Percentiles rank a stretch among this genome's conserved stretches.
phyloP scores from a whole-genome alignment of 92 coral and sea anemone genomes.

The Porites evermanni region DNA sequence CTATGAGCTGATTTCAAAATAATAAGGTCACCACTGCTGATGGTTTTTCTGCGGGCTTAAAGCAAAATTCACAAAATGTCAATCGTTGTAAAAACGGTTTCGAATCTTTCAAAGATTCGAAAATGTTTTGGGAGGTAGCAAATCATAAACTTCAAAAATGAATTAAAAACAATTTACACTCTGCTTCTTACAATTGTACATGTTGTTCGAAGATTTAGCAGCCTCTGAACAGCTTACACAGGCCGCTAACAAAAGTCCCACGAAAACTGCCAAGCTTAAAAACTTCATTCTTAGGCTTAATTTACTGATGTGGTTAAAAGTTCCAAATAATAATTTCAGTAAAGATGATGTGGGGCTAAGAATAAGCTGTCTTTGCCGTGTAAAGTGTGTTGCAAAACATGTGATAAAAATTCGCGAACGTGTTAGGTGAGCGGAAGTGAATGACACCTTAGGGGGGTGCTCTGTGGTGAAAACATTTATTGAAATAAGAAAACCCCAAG shows the following conservation, averaged over 20 bases:
- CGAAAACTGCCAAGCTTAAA: not conserved
- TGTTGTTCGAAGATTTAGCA: not conserved
- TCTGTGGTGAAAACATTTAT: not conserved
- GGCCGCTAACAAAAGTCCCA: not conserved
- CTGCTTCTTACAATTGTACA: not conserved
- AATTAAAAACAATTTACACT: no score
- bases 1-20: no score
- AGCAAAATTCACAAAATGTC: no score
- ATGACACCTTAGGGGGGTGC: not conserved
- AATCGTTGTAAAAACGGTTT: no score
- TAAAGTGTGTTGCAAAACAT: not conserved
- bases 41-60: no score
- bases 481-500: not conserved
- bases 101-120: no score
- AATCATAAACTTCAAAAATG: no score
- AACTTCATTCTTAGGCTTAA: slow-evolving; percentile 1
- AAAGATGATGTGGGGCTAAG: not conserved
- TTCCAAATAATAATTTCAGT: not conserved
- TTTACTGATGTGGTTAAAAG: not conserved
- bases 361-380: not conserved
- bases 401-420: not conserved
- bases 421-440: not conserved
- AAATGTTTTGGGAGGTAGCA: no score
- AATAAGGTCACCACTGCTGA: no score
- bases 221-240: not conserved